Evolutionary conservation across 2,797 vertebrate genomes (phyloP).

Genomic region (Masticophis lateralis): DNA sequence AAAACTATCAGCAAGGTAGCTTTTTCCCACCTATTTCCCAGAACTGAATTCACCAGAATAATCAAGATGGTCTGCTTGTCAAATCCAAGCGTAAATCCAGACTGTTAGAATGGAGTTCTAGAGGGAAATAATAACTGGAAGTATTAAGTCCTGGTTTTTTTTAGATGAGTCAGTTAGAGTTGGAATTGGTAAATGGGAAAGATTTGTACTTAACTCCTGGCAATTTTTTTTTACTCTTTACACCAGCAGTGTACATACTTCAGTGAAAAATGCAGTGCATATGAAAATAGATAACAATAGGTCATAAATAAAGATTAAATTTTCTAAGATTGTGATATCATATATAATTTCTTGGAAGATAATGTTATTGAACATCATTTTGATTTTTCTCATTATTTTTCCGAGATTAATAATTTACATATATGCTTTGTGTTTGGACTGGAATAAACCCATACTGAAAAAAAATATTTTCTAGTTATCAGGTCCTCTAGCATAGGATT

Average conservation of each 20-base stretch:
- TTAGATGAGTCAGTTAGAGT: neutral
- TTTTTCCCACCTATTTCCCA: neutral
- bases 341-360: neutral
- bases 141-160: neutral
- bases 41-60: neutral
- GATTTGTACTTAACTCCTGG: neutral
- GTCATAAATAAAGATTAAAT: neutral
- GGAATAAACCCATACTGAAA: slow-evolving; percentile 1
- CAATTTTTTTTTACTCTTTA: neutral
- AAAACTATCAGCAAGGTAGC: neutral
- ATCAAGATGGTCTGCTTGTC: neutral
- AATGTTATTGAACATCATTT: neutral
- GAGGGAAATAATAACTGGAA: neutral
- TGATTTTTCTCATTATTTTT: neutral
- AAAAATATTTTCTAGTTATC: slow-evolving; percentile 2
- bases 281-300: neutral
- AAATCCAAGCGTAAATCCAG: neutral
- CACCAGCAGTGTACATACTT: neutral
- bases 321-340: neutral
- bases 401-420: slow-evolving; percentile 15
- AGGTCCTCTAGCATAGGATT: slow-evolving; percentile 28
- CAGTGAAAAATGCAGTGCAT: neutral
- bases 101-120: neutral
- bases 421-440: neutral
- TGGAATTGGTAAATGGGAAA: neutral